Percentiles rank a stretch among this genome's conserved stretches.
phyloP scores from a whole-genome alignment of 2,888 invertebrate species.

The Papilio protenor region DNA sequence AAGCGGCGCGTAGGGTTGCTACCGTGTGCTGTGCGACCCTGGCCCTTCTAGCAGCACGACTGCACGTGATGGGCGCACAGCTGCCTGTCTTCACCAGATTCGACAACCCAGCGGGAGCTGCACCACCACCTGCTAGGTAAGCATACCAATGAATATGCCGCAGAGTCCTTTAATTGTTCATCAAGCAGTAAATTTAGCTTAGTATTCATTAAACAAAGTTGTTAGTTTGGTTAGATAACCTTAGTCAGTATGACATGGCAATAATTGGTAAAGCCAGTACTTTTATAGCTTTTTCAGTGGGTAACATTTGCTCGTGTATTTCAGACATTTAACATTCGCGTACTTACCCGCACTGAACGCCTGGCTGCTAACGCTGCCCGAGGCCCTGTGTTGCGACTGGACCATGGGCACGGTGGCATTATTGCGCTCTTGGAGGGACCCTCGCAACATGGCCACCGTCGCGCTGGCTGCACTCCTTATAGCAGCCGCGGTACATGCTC shows the following conservation, averaged over 20 bases:
- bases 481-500: constrained; percentile 81
- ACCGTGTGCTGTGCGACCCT: constrained; percentile 92
- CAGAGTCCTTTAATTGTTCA: neutral
- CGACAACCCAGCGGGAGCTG: constrained; percentile 98
- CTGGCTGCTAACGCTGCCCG: constrained; percentile 95
- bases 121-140: constrained; percentile 87
- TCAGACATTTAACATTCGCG: constrained; percentile 95
- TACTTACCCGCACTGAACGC: constrained; percentile 96
- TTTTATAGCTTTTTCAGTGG: neutral
- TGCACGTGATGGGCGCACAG: constrained; percentile 98
- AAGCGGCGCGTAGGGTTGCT: constrained; percentile 89
- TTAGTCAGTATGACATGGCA: no score
- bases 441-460: constrained; percentile 92
- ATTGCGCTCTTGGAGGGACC: constrained; percentile 90
- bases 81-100: constrained; percentile 98
- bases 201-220: no score
- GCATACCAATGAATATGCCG: neutral
- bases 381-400: constrained; percentile 98
- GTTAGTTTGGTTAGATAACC: no score
- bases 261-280: neutral
- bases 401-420: constrained; percentile 98
- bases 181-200: no score
- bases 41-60: constrained; percentile 91
- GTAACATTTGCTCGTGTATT: neutral
- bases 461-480: constrained; percentile 86